Evolutionary conservation across 1,140 invertebrate genomes (phyloP), one percentile per base, ranked within the genome.

Genomic region (Carcinoscorpius rotundicauda): DNA sequence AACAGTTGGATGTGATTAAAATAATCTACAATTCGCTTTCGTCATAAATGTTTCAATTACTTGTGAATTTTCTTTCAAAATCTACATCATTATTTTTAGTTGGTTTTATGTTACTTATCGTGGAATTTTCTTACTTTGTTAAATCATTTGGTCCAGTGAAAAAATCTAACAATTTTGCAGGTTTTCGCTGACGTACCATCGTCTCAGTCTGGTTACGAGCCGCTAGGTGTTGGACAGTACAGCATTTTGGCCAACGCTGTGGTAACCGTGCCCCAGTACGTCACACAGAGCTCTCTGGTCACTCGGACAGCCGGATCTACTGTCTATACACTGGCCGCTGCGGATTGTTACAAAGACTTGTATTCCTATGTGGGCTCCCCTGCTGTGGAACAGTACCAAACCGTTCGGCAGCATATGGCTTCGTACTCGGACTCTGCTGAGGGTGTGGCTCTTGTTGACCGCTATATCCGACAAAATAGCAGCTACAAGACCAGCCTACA

Each of bases 401-500:
- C 65, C 4, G 65, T 67, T 10, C 61, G 65, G 48, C 65, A 67
- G 57, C 65, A 69, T 49, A 51, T 68, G 5, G 51, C 10, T n/a
- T 48, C 66, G 6, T 57, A 61, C 63, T 9, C 63, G 53, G 56
- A 57, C 4, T 29, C 29, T 29, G 29, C 29, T 29, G 29, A 29
- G 29, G 29, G 29, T 29, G 29, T 29, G 29, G 29, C 29, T 11
- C 58, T 81, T 65, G 76, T 80, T 67, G 80, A 85, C 73, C 76
- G 82, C 5, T 84, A 84, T 70, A 80, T 82, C 11, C 50, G 82
- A 4, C 82, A 73, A 53, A 56, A 62, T 10, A 51, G 58, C 49
- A 55, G 60, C 11, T 66, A 66, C 61, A 70, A 68, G 64, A 61
- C 60, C 51, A 58, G 58, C 6, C 51, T 70, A 55, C 64, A 68